These are phyloP conservation scores for Doryteuthis pealeii DNA, from an alignment of 1,140 invertebrate species.

Conservation along the genomic window DNA sequence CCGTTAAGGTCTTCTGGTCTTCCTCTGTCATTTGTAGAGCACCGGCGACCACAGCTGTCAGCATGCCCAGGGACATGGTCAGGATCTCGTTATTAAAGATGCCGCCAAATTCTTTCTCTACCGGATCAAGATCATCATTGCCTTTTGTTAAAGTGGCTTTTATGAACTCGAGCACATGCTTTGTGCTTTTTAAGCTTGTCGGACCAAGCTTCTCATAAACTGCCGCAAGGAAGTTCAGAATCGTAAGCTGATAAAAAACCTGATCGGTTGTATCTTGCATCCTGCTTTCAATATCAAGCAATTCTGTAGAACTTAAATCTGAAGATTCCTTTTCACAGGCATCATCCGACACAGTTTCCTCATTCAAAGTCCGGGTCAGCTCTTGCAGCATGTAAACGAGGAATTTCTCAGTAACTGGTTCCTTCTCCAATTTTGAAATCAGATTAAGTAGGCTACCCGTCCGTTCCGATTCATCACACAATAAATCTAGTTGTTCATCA, in stretches of 20 bases:
- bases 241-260: conserved; percentile 28
- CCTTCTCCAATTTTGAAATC: not conserved
- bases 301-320: not conserved
- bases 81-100: conserved; percentile 54
- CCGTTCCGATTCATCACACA: not conserved
- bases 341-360: too few relatives aligned
- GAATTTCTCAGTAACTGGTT: not conserved
- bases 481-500: not conserved
- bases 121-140: conserved; percentile 38
- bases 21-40: conserved; percentile 49
- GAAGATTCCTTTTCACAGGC: too few relatives aligned
- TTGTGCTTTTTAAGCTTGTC: conserved; percentile 33
- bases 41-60: conserved; percentile 49
- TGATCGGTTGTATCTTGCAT: conserved; percentile 1
- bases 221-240: conserved; percentile 38
- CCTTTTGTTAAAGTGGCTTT: conserved; percentile 28
- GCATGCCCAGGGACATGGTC: conserved; percentile 55
- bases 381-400: not conserved
- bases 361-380: not conserved
- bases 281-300: conserved; percentile 15
- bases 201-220: conserved; percentile 46
- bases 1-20: conserved; percentile 55
- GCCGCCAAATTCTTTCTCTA: conserved; percentile 36
- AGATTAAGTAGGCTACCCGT: not conserved
- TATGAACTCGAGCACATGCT: conserved; percentile 45